Evolutionary conservation across 1,140 invertebrate genomes (phyloP).

Genomic region (Heliconius nattereri): DNA sequence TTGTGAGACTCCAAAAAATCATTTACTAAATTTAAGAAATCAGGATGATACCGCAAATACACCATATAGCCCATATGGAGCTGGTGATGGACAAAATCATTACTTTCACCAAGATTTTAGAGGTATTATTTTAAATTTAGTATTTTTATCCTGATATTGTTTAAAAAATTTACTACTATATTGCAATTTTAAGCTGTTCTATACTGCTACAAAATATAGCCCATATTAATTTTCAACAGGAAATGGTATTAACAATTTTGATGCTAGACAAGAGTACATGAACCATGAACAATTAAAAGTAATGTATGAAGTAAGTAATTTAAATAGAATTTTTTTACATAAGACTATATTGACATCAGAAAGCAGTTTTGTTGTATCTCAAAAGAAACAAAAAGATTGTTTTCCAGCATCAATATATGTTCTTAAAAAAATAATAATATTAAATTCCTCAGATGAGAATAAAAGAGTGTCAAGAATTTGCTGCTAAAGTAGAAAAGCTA

Average conservation of each 20-base stretch:
- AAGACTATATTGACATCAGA: too few relatives aligned
- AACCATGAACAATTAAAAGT: constrained; percentile 73
- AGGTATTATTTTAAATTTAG: constrained; percentile 47
- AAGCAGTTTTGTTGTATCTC: too few relatives aligned
- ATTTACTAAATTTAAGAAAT: constrained; percentile 50
- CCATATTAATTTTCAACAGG: constrained; percentile 36
- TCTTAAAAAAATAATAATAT: neutral
- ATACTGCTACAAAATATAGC: too few relatives aligned
- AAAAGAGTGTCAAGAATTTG: constrained; percentile 72
- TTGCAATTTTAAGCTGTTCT: too few relatives aligned
- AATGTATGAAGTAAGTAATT: constrained; percentile 69
- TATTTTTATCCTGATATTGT: neutral
- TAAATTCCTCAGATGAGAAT: constrained; percentile 61
- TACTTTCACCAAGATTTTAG: constrained; percentile 64
- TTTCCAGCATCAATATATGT: too few relatives aligned
- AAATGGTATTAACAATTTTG: constrained; percentile 69
- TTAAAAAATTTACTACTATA: too few relatives aligned
- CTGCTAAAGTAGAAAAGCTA: constrained; percentile 64
- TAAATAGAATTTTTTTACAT: too few relatives aligned
- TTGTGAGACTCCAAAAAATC: constrained; percentile 68
- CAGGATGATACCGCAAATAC: constrained; percentile 61
- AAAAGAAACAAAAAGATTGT: too few relatives aligned
- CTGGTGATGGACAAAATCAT: constrained; percentile 72
- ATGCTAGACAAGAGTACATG: constrained; percentile 63
- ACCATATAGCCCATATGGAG: constrained; percentile 64